A percentile compares a stretch with the other conserved stretches of the same genome.
phyloP scores from a whole-genome alignment of 1,140 invertebrate species.

The Nasonia longicornis region DNA sequence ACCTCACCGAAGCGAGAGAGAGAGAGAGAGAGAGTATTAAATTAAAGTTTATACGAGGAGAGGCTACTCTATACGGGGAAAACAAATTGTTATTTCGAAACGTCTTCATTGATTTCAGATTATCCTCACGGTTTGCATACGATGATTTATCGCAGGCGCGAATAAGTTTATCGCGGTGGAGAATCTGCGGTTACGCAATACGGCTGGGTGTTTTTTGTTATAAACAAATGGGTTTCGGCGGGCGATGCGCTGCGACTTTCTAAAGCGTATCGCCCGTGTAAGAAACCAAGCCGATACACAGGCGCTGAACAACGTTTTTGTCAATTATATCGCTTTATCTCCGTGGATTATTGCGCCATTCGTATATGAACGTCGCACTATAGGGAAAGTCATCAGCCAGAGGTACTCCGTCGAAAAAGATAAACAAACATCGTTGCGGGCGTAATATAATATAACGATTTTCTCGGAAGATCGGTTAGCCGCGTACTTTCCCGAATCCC shows the following conservation, averaged over 20 bases:
- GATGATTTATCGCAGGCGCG: not conserved
- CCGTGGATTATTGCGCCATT: not conserved
- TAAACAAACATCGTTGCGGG: too few species aligned
- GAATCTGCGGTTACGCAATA: not conserved
- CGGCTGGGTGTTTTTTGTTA: not conserved
- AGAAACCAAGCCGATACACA: too few species aligned
- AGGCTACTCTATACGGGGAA: not conserved
- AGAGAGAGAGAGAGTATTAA: too few species aligned
- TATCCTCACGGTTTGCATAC: not conserved
- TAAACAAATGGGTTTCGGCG: not conserved
- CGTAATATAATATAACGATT: too few species aligned
- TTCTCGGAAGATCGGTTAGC: too few species aligned
- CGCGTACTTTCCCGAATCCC: too few species aligned
- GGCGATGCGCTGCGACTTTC: not conserved
- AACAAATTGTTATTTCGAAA: not conserved
- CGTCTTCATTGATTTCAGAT: not conserved
- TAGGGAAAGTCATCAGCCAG: not conserved
- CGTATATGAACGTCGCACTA: too few species aligned
- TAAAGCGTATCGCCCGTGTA: not conserved
- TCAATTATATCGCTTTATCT: not conserved
- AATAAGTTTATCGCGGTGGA: not conserved
- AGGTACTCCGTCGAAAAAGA: too few species aligned
- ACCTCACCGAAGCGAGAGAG: too few species aligned
- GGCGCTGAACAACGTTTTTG: not conserved
- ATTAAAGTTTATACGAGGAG: not conserved